Evolutionary conservation across 2,797 vertebrate genomes (phyloP).

Genomic region (Chromis chromis): DNA sequence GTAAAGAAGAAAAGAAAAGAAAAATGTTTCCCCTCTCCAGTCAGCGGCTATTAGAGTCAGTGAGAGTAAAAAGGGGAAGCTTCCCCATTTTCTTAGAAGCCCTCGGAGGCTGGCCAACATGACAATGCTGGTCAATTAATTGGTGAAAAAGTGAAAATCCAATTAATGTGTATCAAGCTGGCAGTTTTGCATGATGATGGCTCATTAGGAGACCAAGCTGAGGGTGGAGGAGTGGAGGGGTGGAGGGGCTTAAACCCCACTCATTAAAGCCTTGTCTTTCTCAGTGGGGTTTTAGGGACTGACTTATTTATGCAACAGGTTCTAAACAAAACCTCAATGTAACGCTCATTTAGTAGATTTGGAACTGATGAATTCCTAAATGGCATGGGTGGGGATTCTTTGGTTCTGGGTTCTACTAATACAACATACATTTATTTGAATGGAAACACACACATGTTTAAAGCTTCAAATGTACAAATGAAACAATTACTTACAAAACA

Average conservation of each 20-base stretch:
- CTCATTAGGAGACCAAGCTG: constrained; percentile 89
- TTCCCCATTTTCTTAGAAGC: constrained; percentile 80
- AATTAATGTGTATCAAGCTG: constrained; percentile 94
- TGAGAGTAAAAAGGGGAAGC: constrained; percentile 84
- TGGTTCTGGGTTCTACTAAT: constrained; percentile 32
- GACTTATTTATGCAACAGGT: constrained; percentile 90
- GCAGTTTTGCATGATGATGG: constrained; percentile 92
- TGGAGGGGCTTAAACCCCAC: constrained; percentile 84
- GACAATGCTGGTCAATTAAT: constrained; percentile 93
- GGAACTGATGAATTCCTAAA: constrained; percentile 82
- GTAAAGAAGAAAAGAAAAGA: constrained; percentile 77
- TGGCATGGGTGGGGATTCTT: constrained; percentile 71
- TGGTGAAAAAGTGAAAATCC: constrained; percentile 93
- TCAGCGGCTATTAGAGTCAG: constrained; percentile 86
- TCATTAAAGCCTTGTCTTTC: constrained; percentile 93
- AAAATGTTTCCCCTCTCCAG: constrained; percentile 89
- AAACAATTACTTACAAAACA: neutral
- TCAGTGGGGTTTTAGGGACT: constrained; percentile 84
- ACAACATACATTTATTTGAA: neutral
- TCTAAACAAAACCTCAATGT: constrained; percentile 85
- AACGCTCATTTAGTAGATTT: constrained; percentile 82
- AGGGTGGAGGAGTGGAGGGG: constrained; percentile 72
- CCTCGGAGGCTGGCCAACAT: constrained; percentile 86
- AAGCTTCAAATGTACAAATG: neutral
- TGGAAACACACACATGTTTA: neutral